These are phyloP conservation scores for Microcebus griseorufus DNA, from an alignment of 2,113 vertebrate genomes.

Conservation along the genomic window DNA sequence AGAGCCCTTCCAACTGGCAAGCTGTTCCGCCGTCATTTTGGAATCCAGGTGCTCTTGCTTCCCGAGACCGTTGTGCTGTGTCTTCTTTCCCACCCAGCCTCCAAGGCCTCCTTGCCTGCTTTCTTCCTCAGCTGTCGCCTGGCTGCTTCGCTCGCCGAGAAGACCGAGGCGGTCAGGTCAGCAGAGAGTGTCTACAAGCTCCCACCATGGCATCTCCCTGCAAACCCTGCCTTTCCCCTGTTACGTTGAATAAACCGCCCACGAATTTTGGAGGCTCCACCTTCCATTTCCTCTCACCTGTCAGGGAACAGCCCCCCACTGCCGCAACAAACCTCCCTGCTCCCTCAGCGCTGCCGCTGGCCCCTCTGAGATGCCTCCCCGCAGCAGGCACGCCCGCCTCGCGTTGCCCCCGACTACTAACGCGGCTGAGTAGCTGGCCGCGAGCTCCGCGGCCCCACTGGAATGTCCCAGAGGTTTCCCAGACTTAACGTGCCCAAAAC, in stretches of 20 bases:
- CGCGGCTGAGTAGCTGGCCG: neutral
- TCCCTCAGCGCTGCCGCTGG: neutral
- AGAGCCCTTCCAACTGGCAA: neutral
- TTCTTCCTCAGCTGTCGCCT: neutral
- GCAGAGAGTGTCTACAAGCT: neutral
- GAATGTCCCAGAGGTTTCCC: neutral
- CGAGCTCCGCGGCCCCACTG: neutral
- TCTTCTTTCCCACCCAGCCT: neutral
- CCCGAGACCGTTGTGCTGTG: fast-evolving
- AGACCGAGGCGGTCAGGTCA: neutral
- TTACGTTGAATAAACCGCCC: neutral
- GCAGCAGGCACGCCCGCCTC: neutral
- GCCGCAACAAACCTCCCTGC: no score
- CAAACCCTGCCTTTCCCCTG: neutral
- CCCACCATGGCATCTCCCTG: fast-evolving
- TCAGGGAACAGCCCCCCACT: no score
- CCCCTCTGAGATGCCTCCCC: neutral
- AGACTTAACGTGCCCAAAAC: neutral
- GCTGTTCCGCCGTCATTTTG: neutral
- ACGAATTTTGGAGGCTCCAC: no score
- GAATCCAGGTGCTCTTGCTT: fast-evolving
- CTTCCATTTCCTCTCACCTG: no score
- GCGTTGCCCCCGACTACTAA: no score
- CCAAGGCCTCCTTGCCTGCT: neutral
- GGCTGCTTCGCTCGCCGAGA: neutral